Percentiles rank a stretch among this genome's conserved stretches.
phyloP scores from a whole-genome alignment of 2,888 invertebrate genomes.

The Gymnoscelis rufifasciata region DNA sequence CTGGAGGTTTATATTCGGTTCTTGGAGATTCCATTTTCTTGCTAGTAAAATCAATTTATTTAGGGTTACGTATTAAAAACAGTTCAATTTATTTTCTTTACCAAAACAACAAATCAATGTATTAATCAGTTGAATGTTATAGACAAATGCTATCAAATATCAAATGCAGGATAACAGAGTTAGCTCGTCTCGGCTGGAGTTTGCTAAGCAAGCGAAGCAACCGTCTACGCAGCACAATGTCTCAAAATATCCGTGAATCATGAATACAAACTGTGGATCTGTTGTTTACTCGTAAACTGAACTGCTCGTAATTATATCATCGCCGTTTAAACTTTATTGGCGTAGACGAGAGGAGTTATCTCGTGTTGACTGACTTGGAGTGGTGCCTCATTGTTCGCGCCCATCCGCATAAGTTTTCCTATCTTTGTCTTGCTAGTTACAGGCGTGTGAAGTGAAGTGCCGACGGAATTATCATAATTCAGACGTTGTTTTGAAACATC shows the following conservation, averaged over 20 bases:
- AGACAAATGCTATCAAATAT: conserved; percentile 12
- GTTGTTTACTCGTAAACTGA: conserved; percentile 36
- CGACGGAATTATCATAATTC: conserved; percentile 8
- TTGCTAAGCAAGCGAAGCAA: conserved; percentile 21
- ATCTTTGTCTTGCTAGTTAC: conserved; percentile 17
- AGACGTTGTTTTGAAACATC: conserved; percentile 6
- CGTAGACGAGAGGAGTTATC: conserved; percentile 29
- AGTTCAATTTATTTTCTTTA: too few species aligned
- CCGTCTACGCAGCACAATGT: conserved; percentile 26
- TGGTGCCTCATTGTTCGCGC: conserved; percentile 27
- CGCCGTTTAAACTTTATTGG: conserved; percentile 35
- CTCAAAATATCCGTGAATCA: conserved; percentile 36
- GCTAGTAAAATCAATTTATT: not conserved
- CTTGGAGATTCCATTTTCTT: not conserved
- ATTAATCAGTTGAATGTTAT: conserved; percentile 2
- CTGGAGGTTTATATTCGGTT: not conserved
- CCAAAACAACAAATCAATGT: too few species aligned
- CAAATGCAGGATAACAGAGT: conserved; percentile 13
- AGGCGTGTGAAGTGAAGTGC: conserved; percentile 11
- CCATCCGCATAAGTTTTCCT: conserved; percentile 17
- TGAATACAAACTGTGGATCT: conserved; percentile 36
- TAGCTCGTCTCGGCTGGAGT: conserved; percentile 10
- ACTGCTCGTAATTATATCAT: conserved; percentile 35
- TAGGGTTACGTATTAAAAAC: too few species aligned
- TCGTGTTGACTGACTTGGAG: conserved; percentile 22